Percentiles rank a stretch among this genome's conserved stretches.
Conservation (phyloP, 2,888 invertebrate species). For the Amiota minor region DNA sequence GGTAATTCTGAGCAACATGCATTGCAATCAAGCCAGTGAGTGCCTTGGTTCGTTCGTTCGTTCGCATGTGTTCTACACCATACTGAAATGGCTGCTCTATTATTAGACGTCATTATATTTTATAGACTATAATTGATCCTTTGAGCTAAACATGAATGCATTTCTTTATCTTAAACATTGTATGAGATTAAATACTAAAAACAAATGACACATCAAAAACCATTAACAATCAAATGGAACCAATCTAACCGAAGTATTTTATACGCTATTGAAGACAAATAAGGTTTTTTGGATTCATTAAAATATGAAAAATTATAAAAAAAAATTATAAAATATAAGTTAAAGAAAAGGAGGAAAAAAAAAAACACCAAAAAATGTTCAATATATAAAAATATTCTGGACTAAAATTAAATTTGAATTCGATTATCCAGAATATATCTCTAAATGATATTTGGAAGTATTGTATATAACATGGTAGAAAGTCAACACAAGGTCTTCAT, state of each 20-base stretch:
- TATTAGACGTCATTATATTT: slow-evolving; percentile 73
- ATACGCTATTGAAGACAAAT: neutral
- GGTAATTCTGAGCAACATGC: slow-evolving; percentile 58
- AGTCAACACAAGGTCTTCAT: too few relatives aligned
- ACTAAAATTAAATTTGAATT: too few relatives aligned
- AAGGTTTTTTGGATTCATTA: neutral
- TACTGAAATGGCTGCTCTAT: slow-evolving; percentile 68
- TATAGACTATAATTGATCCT: slow-evolving; percentile 71
- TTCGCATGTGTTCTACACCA: slow-evolving; percentile 44
- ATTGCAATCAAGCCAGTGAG: slow-evolving; percentile 41
- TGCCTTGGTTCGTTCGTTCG: slow-evolving; percentile 31
- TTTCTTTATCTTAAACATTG: slow-evolving; percentile 66
- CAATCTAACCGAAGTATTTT: neutral
- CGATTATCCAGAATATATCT: too few relatives aligned
- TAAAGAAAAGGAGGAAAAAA: too few relatives aligned
- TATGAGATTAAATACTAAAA: slow-evolving; percentile 56
- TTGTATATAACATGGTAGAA: too few relatives aligned
- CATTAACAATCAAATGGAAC: neutral
- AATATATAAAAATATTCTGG: too few relatives aligned
- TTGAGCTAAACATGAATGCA: slow-evolving; percentile 59
- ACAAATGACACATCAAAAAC: slow-evolving; percentile 43
- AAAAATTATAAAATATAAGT: too few relatives aligned
- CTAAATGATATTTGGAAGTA: too few relatives aligned
- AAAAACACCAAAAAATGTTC: too few relatives aligned
- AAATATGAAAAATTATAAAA: too few relatives aligned